These are phyloP conservation scores for Mesitornis unicolor DNA, from an alignment of 2,113 vertebrate genomes.

Conservation along the genomic window DNA sequence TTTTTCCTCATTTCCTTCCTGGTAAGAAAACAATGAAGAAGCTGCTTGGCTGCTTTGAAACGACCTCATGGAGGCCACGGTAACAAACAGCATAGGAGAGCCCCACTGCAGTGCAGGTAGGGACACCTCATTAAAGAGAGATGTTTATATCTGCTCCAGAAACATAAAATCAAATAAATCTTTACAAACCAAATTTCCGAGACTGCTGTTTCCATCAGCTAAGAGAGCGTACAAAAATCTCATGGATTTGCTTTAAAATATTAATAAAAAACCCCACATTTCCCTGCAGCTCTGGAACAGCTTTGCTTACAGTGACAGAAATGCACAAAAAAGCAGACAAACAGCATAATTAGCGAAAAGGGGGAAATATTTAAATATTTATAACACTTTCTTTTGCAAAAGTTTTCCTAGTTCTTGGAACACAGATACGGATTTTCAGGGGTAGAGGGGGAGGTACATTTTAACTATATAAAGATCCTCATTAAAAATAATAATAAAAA, in stretches of 20 bases:
- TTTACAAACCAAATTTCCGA: neutral
- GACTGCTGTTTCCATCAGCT: constrained; percentile 27
- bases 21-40: neutral
- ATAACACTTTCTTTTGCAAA: neutral
- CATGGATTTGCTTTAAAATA: neutral
- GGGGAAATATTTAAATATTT: neutral
- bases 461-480: constrained; percentile 21
- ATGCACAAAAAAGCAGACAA: neutral
- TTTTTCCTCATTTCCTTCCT: neutral
- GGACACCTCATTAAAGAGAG: neutral
- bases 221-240: neutral
- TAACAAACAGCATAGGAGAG: neutral
- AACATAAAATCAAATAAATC: neutral
- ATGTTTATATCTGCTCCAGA: neutral
- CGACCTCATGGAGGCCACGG: neutral
- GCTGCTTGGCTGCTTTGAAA: neutral
- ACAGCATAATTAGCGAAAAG: neutral
- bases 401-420: constrained; percentile 1
- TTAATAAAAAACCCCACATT: neutral
- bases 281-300: neutral
- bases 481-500: neutral
- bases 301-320: neutral
- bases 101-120: neutral
- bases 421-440: neutral
- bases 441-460: neutral